Percentiles rank a stretch among this genome's conserved stretches.
These are phyloP conservation scores for Stegana nigrithorax DNA, from an alignment of 2,888 invertebrate genomes.

Conservation along the genomic window DNA sequence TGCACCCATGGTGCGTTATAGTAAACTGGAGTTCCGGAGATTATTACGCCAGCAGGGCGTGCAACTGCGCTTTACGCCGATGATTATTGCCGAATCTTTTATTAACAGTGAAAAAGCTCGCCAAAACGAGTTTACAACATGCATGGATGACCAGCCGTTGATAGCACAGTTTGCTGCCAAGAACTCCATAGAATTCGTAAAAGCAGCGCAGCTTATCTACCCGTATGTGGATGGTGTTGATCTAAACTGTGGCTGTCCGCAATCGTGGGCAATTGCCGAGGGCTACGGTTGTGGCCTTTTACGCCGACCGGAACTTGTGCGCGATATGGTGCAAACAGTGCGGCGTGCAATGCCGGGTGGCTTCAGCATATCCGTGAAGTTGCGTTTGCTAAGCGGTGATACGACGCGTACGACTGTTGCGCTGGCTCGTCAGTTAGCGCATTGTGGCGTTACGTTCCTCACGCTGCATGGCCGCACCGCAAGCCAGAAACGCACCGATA, in stretches of 20 bases:
- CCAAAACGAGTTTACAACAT: conserved; percentile 83
- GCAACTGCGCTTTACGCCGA: conserved; percentile 93
- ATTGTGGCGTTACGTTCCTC: conserved; percentile 88
- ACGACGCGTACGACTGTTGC: conserved; percentile 77
- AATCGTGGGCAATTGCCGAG: conserved; percentile 92
- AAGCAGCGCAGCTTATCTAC: conserved; percentile 85
- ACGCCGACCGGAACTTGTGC: conserved; percentile 83
- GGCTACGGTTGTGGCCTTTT: conserved; percentile 90
- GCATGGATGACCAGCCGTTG: conserved; percentile 82
- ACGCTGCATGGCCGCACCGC: conserved; percentile 94
- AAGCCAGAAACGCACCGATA: conserved; percentile 77
- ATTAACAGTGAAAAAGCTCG: conserved; percentile 89
- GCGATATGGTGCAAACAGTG: conserved; percentile 83
- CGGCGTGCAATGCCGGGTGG: conserved; percentile 76
- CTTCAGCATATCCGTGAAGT: conserved; percentile 93
- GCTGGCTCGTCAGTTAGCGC: conserved; percentile 82
- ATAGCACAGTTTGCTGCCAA: conserved; percentile 97
- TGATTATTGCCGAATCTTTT: conserved; percentile 97
- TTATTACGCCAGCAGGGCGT: conserved; percentile 84
- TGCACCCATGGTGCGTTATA: conserved; percentile 92
- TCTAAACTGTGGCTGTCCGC: conserved; percentile 98
- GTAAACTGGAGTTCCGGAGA: conserved; percentile 77
- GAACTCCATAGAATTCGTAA: conserved; percentile 82
- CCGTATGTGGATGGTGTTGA: conserved; percentile 93
- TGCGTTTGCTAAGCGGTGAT: conserved; percentile 74